Evolutionary conservation across 2,113 vertebrate genomes (phyloP).

Genomic region (Typhlomys cinereus): DNA sequence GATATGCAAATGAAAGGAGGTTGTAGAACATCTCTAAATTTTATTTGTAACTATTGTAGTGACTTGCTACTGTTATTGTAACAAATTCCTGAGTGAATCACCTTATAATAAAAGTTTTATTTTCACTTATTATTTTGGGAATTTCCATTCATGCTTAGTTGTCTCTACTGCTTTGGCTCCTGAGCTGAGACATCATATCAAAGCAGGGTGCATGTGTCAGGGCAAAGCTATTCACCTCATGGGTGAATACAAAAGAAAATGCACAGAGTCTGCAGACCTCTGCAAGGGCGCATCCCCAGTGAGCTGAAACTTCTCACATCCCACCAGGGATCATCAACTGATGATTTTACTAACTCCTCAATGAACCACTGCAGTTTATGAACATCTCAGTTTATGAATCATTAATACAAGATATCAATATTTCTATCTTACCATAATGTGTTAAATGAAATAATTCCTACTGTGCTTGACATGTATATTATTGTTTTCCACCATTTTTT

Average conservation of each 20-base stretch:
- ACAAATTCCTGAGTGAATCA: neutral
- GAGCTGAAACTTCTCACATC: neutral
- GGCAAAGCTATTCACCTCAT: neutral
- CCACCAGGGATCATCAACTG: neutral
- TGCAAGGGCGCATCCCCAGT: neutral
- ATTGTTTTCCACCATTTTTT: neutral
- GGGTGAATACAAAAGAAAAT: neutral
- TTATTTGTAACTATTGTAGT: neutral
- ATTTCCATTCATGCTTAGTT: neutral
- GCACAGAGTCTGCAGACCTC: neutral
- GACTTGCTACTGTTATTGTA: neutral
- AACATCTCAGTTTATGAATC: neutral
- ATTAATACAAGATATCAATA: neutral
- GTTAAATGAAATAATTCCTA: neutral
- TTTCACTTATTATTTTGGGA: neutral
- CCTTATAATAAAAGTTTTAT: neutral
- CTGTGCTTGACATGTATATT: neutral
- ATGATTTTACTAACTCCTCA: neutral
- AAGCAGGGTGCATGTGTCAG: neutral
- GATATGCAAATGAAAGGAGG: neutral
- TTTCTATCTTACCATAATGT: neutral
- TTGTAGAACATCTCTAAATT: neutral
- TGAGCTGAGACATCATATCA: neutral
- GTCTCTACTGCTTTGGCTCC: neutral
- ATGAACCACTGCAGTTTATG: neutral